These are phyloP conservation scores for Antedon mediterranea DNA, from an alignment of 53 echinoderm and acorn worm species.

Conservation along the genomic window DNA sequence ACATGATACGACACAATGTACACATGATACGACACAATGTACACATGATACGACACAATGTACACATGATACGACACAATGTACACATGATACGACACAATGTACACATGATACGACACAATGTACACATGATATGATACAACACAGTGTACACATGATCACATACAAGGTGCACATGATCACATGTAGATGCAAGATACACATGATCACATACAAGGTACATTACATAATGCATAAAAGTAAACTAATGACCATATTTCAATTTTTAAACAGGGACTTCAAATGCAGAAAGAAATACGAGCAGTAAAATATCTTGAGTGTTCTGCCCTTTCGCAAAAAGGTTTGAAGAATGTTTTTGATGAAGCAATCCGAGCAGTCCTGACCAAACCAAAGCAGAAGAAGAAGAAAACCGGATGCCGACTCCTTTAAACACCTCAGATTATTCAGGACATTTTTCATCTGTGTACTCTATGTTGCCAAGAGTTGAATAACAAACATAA, in stretches of 20 bases:
- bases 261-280: neutral
- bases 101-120: too few relatives aligned
- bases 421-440: neutral
- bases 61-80: too few relatives aligned
- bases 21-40: too few relatives aligned
- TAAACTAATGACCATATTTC: neutral
- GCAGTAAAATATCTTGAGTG: conserved; percentile 16
- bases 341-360: conserved; percentile 10
- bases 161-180: neutral
- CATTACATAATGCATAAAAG: neutral
- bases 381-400: conserved; percentile 21
- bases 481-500: too few relatives aligned
- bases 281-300: conserved; percentile 9
- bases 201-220: neutral
- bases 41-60: too few relatives aligned
- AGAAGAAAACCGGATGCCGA: conserved; percentile 5
- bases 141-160: too few relatives aligned
- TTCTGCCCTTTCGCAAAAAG: conserved; percentile 9
- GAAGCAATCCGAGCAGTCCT: conserved; percentile 11
- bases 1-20: too few relatives aligned
- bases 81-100: too few relatives aligned
- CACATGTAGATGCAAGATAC: too few relatives aligned
- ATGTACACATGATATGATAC: too few relatives aligned
- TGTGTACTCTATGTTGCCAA: too few relatives aligned
- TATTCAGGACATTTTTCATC: neutral